Conservation (phyloP, 2,113 vertebrate species). For the Pithys albifrons region DNA sequence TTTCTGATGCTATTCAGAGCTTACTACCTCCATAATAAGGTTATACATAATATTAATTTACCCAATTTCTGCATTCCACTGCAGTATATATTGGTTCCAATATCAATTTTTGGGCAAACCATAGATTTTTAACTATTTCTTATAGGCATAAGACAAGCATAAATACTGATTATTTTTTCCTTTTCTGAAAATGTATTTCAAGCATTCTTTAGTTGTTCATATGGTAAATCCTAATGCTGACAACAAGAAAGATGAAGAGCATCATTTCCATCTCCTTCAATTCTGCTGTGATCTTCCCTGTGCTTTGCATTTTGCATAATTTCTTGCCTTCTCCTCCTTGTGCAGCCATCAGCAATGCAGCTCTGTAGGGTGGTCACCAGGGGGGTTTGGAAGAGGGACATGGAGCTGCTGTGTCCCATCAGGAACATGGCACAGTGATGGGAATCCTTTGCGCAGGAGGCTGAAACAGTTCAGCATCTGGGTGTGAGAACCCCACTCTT, state of each 20-base stretch:
- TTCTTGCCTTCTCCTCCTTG: background rate
- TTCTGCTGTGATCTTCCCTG: background rate
- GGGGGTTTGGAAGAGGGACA: background rate
- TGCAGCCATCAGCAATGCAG: background rate
- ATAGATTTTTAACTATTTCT: background rate
- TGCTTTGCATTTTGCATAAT: background rate
- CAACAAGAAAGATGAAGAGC: background rate
- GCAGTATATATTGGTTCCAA: background rate
- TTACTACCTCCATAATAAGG: background rate
- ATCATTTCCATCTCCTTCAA: background rate
- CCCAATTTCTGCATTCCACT: background rate
- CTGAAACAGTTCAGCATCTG: background rate
- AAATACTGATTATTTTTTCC: background rate
- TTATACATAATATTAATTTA: background rate
- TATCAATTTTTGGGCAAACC: background rate
- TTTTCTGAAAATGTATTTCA: background rate
- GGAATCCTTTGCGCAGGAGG: background rate
- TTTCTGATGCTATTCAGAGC: background rate
- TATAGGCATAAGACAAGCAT: background rate
- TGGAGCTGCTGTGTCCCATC: background rate
- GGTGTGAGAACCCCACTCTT: background rate
- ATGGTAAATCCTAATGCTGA: background rate
- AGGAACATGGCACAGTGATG: accelerated
- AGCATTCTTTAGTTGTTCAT: background rate
- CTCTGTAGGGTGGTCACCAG: background rate